Evolutionary conservation across 2,888 invertebrate species (phyloP), one percentile per base, ranked within the genome.

Genomic region (Syrphus vitripennis): DNA sequence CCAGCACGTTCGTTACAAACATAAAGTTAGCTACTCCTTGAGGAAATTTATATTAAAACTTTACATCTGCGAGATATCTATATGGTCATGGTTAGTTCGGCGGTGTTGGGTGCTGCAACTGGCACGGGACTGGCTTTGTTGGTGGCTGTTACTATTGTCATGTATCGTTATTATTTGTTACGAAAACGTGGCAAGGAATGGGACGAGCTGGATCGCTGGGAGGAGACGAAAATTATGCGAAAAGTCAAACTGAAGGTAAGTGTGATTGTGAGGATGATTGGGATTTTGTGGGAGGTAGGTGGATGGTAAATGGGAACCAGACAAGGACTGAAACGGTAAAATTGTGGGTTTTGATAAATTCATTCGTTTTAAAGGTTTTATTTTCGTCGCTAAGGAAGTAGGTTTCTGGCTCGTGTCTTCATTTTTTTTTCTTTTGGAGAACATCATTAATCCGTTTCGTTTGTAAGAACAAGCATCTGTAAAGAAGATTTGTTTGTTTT

Each of bases 101-200:
- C 95, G 50, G 94, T 95, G 40, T 91, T 95, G 78, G 95, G 95
- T 19, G 95, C 95, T 50, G 95, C 95, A 6, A 93, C 95, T 1
- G 95, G 95, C 50, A 95, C 95, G 3, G 95, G 95, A 6, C 91
- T 95, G 82, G 95, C 95, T 1, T 91, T 95, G 29, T 91, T 95
- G 74, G 93, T 95, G 40, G 95, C 95, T 12, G 94, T 95, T 90
- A 95, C 95, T 5, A 92, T 95, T 76, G 94, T 95, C 37, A 93
- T 95, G 88, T 95, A 95, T 90, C 94, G 95, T 40, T 95, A 95
- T 90, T 95, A 95, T 91, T 93, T 94, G 29, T 90, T 93, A 5
- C 93, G 94, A 57, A 93, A 93, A 57, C 94, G 94, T 76, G 93
- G 94, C 24, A 94, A 94, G 89, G 94, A 94, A 89, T 95, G 95